Percentiles rank a stretch among this genome's conserved stretches.
Evolutionary conservation across 2,113 vertebrate species (phyloP).

Genomic region (Pterocles gutturalis): DNA sequence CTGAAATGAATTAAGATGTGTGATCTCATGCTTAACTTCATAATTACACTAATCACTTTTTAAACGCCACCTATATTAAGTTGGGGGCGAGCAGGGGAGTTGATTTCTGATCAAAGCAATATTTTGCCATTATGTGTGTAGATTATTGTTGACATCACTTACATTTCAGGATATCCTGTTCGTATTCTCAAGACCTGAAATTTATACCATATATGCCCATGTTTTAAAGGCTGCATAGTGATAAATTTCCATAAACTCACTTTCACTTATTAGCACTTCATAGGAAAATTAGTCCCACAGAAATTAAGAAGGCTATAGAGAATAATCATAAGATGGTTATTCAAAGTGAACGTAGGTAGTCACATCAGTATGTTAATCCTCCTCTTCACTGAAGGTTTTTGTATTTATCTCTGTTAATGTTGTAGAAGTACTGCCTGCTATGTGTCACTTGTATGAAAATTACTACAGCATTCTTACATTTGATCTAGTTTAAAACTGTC

Average conservation of each 20-base stretch:
- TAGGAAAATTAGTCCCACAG: background rate
- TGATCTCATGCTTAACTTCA: background rate
- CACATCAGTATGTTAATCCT: background rate
- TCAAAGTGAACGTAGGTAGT: background rate
- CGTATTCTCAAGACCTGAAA: background rate
- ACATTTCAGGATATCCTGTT: background rate
- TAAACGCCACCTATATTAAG: background rate
- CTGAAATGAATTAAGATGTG: background rate
- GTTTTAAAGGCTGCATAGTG: background rate
- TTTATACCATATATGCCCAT: background rate
- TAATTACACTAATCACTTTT: background rate
- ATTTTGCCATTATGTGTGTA: background rate
- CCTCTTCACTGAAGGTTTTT: background rate
- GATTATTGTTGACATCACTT: background rate
- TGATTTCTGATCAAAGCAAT: background rate
- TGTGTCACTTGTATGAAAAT: background rate
- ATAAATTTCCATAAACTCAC: background rate
- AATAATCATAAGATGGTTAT: background rate
- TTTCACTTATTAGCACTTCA: background rate
- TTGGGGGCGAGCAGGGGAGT: background rate
- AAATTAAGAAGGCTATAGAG: background rate
- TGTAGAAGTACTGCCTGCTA: background rate
- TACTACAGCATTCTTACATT: background rate
- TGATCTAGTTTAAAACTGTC: background rate
- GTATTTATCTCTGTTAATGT: background rate